Percentiles rank a stretch among this genome's conserved stretches.
These are phyloP conservation scores for Rhineura floridana DNA, from an alignment of 2,113 vertebrate species.

Conservation along the genomic window DNA sequence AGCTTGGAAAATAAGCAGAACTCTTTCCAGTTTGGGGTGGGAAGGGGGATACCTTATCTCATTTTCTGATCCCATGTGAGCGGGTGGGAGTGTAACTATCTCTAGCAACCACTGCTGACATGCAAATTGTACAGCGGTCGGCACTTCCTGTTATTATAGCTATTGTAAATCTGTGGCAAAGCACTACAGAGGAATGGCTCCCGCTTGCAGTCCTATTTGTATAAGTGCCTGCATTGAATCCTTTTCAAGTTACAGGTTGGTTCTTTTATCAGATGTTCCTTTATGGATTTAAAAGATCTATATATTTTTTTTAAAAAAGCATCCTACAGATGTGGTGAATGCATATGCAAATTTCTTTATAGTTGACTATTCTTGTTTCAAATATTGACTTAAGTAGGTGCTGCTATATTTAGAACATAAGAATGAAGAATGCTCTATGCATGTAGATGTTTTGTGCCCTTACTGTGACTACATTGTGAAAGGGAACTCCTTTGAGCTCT, in stretches of 20 bases:
- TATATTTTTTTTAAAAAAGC: slow-evolving; percentile 29
- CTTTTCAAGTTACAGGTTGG: slow-evolving; percentile 16
- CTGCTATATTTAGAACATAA: slow-evolving; percentile 66
- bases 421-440: slow-evolving; percentile 53
- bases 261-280: slow-evolving; percentile 41
- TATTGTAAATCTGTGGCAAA: background rate
- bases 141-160: background rate
- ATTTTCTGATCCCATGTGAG: background rate
- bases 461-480: slow-evolving; percentile 39
- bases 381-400: slow-evolving; percentile 62
- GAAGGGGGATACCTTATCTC: background rate
- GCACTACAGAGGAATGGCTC: background rate
- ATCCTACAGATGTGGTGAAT: slow-evolving; percentile 15
- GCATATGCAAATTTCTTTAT: slow-evolving; percentile 39
- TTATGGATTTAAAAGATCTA: slow-evolving; percentile 53
- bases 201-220: background rate
- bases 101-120: background rate
- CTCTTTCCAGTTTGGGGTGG: background rate
- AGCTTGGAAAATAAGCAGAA: background rate
- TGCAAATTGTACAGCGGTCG: background rate
- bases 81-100: background rate
- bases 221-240: background rate
- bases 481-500: slow-evolving; percentile 31
- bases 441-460: slow-evolving; percentile 52
- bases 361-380: slow-evolving; percentile 64